phyloP scores from a whole-genome alignment of 2,888 invertebrate species.

The Toxonevra muliebris region DNA sequence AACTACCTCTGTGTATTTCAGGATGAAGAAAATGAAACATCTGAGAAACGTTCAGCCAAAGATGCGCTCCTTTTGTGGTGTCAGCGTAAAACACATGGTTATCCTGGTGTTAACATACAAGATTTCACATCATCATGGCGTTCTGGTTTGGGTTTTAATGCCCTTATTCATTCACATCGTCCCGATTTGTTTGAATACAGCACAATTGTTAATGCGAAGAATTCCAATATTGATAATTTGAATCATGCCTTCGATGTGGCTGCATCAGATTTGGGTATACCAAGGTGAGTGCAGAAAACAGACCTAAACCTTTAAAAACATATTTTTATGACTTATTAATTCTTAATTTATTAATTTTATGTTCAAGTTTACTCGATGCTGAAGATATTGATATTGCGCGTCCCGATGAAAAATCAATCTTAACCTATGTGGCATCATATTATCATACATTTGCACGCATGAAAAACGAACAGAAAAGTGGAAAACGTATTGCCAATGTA shows the following conservation, averaged over 20 bases:
- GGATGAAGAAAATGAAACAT: constrained; percentile 96
- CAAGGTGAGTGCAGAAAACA: constrained; percentile 64
- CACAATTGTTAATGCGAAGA: constrained; percentile 77
- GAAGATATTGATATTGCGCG: constrained; percentile 95
- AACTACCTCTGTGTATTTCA: constrained; percentile 53
- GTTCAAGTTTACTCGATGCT: constrained; percentile 83
- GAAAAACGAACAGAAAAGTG: constrained; percentile 98
- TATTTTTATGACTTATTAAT: not conserved
- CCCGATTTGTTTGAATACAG: constrained; percentile 94
- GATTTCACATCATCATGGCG: constrained; percentile 96
- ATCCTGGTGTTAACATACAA: constrained; percentile 86
- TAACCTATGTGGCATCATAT: constrained; percentile 98
- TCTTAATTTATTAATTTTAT: constrained; percentile 3
- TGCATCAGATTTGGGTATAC: constrained; percentile 91
- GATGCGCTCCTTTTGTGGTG: constrained; percentile 98
- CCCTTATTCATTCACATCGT: constrained; percentile 96
- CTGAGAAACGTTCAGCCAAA: constrained; percentile 98
- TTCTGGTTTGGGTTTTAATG: constrained; percentile 96
- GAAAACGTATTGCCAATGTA: constrained; percentile 96
- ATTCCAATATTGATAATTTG: constrained; percentile 87
- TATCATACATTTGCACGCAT: constrained; percentile 99
- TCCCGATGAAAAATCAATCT: constrained; percentile 98
- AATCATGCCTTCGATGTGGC: constrained; percentile 98
- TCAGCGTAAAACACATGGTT: constrained; percentile 96
- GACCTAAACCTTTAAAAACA: not conserved